Evolutionary conservation across 2,888 invertebrate genomes (phyloP).

Genomic region (Aplocera efformata): DNA sequence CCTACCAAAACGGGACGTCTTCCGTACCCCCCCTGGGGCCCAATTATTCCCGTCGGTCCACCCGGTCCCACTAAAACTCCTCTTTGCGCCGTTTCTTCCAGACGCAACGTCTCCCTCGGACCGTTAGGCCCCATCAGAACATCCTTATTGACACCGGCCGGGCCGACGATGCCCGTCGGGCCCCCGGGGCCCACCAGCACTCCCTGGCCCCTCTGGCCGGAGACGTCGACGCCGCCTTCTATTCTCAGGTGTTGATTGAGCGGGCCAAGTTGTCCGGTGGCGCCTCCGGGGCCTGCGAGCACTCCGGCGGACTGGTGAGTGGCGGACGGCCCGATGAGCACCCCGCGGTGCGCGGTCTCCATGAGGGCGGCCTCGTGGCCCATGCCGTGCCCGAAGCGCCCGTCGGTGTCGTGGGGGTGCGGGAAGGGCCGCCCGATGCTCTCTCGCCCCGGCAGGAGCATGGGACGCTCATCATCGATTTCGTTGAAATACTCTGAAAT

Average conservation of each 20-base stretch:
- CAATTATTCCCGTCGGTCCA: conserved; percentile 47
- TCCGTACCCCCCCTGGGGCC: conserved; percentile 31
- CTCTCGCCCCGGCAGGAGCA: conserved; percentile 46
- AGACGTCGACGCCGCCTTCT: conserved; percentile 59
- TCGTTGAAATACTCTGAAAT: conserved; percentile 62
- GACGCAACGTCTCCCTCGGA: conserved; percentile 24
- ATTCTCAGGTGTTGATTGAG: conserved; percentile 27
- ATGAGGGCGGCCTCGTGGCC: conserved; percentile 25
- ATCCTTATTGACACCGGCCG: conserved; percentile 14
- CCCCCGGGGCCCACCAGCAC: conserved; percentile 69
- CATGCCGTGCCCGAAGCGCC: conserved; percentile 32
- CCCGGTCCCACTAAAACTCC: conserved; percentile 70
- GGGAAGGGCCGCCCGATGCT: conserved; percentile 40
- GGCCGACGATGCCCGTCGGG: conserved; percentile 39
- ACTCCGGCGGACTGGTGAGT: too few species aligned
- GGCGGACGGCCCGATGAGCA: conserved; percentile 38
- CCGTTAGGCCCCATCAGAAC: conserved; percentile 52
- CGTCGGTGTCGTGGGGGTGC: conserved; percentile 32
- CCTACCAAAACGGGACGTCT: conserved; percentile 57
- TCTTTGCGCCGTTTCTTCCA: conserved; percentile 37
- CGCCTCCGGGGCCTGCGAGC: conserved; percentile 65
- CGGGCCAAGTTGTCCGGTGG: conserved; percentile 41
- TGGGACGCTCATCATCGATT: conserved; percentile 54
- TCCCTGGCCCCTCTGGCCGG: conserved; percentile 30
- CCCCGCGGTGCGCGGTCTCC: conserved; percentile 24